Base-by-base conservation (phyloP, 2,888 invertebrate genomes). In the Aleiodes leptofemur region DNA sequence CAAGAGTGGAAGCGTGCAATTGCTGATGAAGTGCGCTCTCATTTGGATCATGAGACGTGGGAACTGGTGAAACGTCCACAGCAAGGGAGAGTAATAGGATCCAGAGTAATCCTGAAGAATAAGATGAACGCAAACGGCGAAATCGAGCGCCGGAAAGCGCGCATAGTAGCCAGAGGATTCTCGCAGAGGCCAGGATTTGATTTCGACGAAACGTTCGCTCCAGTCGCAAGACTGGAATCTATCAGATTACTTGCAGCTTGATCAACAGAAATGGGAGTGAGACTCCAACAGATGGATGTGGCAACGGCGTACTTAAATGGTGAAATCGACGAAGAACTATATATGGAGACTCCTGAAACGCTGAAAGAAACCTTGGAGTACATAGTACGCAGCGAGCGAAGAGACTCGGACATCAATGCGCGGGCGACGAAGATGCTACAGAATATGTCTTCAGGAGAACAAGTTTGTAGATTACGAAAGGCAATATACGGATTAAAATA, bases 181-280 rank as follows among this genome's bases (percentile, higher is more conserved):
- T 13, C 61, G 3, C 72, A 72, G 7, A 55, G 66, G 14, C 69
- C 59, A 14, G 72, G 56, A 4, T 48, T 16, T 31, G 73, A 76
- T 71, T 80, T 68, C 59, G 9, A 55, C 7, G 69, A 80, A 1
- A 78, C 73, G 1, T 81, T 79, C 13, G 76, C 80, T 16, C 78
- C 80, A 2, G 79, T 81, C 1, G 77, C 77, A 1, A 55, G 77
- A 9, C 13, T 74, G 14, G 61, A 74, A 9, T 79, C 82, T 0
- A 64, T 82, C 13, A 56, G 82, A 38, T n/a, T 78, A 7, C 8
- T 79, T 9, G 38, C 77, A 23, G 74, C 78, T 5, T 29, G 81
- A n/a, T 74, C 79, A 13, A 78, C 68, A 9, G 38, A 73, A 3
- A 11, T 11, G 16, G 14, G 68, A 4, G 3, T 48, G 3, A 57